These are phyloP conservation scores for Alauda arvensis DNA, from an alignment of 2,797 vertebrate species.

Conservation along the genomic window DNA sequence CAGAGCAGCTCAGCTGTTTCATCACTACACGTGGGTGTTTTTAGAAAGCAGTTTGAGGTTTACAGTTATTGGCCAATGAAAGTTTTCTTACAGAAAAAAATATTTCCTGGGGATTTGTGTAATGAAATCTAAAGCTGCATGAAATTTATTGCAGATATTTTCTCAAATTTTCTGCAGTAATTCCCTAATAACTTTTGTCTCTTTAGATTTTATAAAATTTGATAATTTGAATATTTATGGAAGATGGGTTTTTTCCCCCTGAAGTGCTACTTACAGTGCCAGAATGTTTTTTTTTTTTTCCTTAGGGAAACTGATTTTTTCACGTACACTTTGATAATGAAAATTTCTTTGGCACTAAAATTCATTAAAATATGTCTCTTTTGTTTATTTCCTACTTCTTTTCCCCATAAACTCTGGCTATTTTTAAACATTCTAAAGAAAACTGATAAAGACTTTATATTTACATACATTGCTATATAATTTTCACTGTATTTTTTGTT, in stretches of 20 bases:
- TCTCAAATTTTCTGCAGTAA: neutral
- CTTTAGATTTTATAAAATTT: neutral
- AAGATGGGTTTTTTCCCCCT: neutral
- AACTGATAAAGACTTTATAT: neutral
- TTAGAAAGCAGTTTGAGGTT: neutral
- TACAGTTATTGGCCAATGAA: neutral
- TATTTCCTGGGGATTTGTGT: neutral
- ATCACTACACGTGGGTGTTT: neutral
- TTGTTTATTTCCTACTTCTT: neutral
- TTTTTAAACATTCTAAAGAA: neutral
- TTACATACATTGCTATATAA: neutral
- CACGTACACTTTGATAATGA: neutral
- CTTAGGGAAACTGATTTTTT: neutral
- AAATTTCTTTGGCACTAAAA: neutral
- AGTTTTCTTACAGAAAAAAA: neutral
- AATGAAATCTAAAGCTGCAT: neutral
- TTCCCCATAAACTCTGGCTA: neutral
- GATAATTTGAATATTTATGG: neutral
- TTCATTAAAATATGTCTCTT: neutral
- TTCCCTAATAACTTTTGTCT: constrained; percentile 7
- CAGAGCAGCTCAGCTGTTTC: neutral
- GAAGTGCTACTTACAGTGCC: neutral
- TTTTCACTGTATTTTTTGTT: neutral
- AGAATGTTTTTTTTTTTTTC: neutral
- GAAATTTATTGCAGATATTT: neutral